A percentile compares a stretch with the other conserved stretches of the same genome.
Conservation (phyloP, 2,888 invertebrate species). For the Pyrochroa serraticornis region DNA sequence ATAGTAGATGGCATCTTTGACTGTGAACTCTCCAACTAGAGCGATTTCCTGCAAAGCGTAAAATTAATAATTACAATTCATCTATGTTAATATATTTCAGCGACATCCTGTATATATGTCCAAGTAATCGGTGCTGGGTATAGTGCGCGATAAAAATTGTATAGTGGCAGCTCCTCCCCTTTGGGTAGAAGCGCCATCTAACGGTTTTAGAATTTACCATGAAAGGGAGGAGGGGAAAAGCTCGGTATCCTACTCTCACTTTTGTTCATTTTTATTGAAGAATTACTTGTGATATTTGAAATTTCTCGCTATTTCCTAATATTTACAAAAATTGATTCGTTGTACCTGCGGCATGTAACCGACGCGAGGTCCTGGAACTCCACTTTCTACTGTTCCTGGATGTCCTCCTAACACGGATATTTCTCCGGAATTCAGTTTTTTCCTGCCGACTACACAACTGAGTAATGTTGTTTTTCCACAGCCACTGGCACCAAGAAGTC, state of each 20-base stretch:
- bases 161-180: no score
- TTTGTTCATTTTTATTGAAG: no score
- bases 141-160: no score
- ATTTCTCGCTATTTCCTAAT: not conserved
- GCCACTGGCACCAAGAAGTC: conserved; percentile 86
- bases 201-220: no score
- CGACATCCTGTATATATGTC: no score
- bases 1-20: conserved; percentile 82
- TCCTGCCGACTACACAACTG: conserved; percentile 83
- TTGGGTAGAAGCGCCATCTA: no score
- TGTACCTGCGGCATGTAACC: conserved; percentile 64
- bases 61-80: conserved; percentile 2
- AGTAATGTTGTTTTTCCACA: conserved; percentile 90
- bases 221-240: no score
- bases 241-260: no score
- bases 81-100: no score
- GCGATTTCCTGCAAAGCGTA: conserved; percentile 71
- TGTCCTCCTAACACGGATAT: conserved; percentile 84
- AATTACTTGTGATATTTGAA: no score
- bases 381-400: conserved; percentile 82
- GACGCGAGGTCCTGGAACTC: conserved; percentile 87
- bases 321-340: no score
- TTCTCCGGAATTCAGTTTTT: conserved; percentile 79
- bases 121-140: no score
- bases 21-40: conserved; percentile 77